A percentile compares a stretch with the other conserved stretches of the same genome.
phyloP scores from a whole-genome alignment of 2,888 invertebrate species.

The Ceraclea dissimilis region DNA sequence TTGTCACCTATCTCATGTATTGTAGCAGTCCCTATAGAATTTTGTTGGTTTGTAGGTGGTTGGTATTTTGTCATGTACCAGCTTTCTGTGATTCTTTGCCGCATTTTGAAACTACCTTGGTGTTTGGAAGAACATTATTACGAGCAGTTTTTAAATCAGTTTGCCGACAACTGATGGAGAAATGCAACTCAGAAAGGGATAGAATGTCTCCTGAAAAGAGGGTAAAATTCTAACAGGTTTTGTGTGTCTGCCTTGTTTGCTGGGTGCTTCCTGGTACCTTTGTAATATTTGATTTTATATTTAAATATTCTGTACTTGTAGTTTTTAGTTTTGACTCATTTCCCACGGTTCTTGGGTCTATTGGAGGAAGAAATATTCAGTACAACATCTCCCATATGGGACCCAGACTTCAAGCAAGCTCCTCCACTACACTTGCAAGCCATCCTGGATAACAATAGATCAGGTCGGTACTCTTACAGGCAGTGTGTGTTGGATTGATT shows the following conservation, averaged over 20 bases:
- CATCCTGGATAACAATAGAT: constrained; percentile 51
- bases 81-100: constrained; percentile 90
- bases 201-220: constrained; percentile 83
- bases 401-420: constrained; percentile 75
- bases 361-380: constrained; percentile 84
- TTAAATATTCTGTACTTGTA: constrained; percentile 27
- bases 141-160: constrained; percentile 77
- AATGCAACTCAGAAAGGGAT: constrained; percentile 83
- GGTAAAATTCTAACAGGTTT: constrained; percentile 30
- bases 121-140: constrained; percentile 83
- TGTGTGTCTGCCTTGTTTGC: too few relatives aligned
- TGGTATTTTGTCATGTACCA: constrained; percentile 93
- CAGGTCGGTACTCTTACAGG: constrained; percentile 23
- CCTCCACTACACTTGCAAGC: constrained; percentile 60
- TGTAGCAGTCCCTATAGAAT: neutral
- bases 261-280: too few relatives aligned
- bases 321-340: constrained; percentile 76
- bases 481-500: too few relatives aligned
- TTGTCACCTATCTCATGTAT: neutral
- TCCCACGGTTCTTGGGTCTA: constrained; percentile 85
- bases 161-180: constrained; percentile 81
- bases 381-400: constrained; percentile 86
- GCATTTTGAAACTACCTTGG: constrained; percentile 82
- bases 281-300: neutral
- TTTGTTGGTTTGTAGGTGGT: constrained; percentile 54